These are phyloP conservation scores for Drosophila pseudoananassae DNA, from an alignment of 1,140 invertebrate genomes.

Conservation along the genomic window DNA sequence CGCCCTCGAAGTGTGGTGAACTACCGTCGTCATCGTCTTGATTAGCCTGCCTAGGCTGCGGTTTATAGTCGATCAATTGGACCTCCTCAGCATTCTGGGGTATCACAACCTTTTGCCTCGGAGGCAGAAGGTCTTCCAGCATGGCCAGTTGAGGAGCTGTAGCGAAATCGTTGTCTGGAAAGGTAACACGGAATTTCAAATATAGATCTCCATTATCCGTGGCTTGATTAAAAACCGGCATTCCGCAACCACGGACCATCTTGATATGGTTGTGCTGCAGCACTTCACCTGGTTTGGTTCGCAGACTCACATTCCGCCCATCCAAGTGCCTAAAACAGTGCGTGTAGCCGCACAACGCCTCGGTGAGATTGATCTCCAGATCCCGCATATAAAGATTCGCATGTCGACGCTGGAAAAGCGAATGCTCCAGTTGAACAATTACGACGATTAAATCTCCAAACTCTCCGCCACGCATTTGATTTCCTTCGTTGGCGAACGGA, in stretches of 20 bases:
- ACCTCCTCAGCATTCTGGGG: conserved; percentile 94
- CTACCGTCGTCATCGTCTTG: conserved; percentile 68
- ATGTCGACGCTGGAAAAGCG: conserved; percentile 89
- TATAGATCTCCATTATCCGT: conserved; percentile 95
- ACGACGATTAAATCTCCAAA: conserved; percentile 96
- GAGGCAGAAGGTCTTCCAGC: conserved; percentile 90
- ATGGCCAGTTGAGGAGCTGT: conserved; percentile 88
- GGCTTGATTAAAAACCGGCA: conserved; percentile 93
- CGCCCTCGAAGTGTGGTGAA: conserved; percentile 69
- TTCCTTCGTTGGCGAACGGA: conserved; percentile 93
- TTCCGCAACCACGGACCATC: conserved; percentile 93
- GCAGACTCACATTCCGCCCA: conserved; percentile 90
- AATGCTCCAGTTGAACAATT: conserved; percentile 92
- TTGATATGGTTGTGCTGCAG: conserved; percentile 90
- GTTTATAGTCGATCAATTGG: conserved; percentile 90
- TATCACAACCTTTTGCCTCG: conserved; percentile 87
- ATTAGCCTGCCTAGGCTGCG: conserved; percentile 84
- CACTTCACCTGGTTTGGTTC: conserved; percentile 89
- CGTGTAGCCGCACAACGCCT: conserved; percentile 95
- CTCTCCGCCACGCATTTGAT: conserved; percentile 93
- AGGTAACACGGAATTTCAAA: conserved; percentile 93
- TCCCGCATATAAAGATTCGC: conserved; percentile 91
- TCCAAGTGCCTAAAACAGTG: conserved; percentile 94
- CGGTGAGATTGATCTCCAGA: conserved; percentile 89
- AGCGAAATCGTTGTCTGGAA: conserved; percentile 93